Percentiles rank a stretch among this genome's conserved stretches.
phyloP scores from a whole-genome alignment of 2,797 vertebrate genomes.

The Loris lydekkerianus region DNA sequence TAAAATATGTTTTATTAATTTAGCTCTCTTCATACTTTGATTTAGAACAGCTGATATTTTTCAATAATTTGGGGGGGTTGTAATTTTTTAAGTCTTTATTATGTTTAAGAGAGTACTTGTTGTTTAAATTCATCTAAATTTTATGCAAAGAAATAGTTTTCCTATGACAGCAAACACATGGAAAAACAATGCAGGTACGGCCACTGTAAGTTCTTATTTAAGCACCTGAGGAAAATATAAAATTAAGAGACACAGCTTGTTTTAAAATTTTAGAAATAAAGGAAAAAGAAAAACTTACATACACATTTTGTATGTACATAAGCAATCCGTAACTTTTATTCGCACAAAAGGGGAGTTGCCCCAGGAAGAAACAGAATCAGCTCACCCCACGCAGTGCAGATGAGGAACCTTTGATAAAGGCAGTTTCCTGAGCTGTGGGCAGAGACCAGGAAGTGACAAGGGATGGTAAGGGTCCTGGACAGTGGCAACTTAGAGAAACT shows the following conservation, averaged over 20 bases:
- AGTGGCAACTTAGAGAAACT: fast-evolving
- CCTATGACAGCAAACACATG: background rate
- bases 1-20: background rate
- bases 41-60: background rate
- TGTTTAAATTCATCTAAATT: background rate
- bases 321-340: background rate
- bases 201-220: background rate
- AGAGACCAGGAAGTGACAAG: background rate
- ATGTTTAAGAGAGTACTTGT: background rate
- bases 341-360: background rate
- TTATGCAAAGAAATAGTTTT: background rate
- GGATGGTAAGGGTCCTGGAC: no score
- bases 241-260: background rate
- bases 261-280: background rate
- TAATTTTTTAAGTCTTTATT: background rate
- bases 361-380: background rate
- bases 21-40: background rate
- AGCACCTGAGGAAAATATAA: background rate
- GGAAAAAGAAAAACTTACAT: background rate
- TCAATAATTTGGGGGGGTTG: background rate
- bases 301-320: background rate
- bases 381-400: no score
- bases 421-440: no score
- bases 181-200: background rate
- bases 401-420: background rate